Base-by-base conservation (phyloP, 23 tunicate species). In the Halocynthia aurantium region DNA sequence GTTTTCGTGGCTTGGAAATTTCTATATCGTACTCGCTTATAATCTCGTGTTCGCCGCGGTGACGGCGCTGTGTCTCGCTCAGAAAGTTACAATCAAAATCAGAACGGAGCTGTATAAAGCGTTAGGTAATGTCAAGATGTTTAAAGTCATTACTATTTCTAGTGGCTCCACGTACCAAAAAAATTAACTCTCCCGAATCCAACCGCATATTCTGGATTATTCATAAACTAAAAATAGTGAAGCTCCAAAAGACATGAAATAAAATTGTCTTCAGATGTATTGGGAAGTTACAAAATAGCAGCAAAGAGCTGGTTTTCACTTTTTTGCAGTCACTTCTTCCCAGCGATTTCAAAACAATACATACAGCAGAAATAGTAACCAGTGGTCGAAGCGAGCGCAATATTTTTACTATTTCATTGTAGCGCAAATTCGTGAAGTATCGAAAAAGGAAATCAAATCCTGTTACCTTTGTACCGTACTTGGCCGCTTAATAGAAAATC, bases 1-100 rank as follows among this genome's bases (percentile, higher is more conserved):
- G 52, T 86, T 92, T 51, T 82, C 81, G 44, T 92, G 98, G 98
- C 85, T 92, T 22, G 98, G 92, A 53, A 83, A 92, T 58, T 86
- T 85, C 55, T 81, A 85, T 78, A 57, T 85, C 13, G 71, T 85
- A n/a, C 85, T 85, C 77, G 75, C 57, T 22, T 91, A 68, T 81
- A 85, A 91, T 72, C 62, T 85, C 49, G 55, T 76, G 51, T 91
- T 81, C 62, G 90, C 90, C 57, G 84, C 77, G 6, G 76, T 85
- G 61, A 81, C 90, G 55, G 90, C 90, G 31, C 56, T 91, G 66
- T 84, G 86, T 81, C 85, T 91, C 50, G 84, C 83, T 6, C 85
- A 85, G 72, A 91, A 91, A 65, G 72, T 91, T 63, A 91, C 97
- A 7, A 77, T 55, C 44, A 85, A 78, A 64, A 81, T 91, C 76